Base-by-base conservation (phyloP, 1,140 invertebrate genomes). In the Drosophila carrolli region DNA sequence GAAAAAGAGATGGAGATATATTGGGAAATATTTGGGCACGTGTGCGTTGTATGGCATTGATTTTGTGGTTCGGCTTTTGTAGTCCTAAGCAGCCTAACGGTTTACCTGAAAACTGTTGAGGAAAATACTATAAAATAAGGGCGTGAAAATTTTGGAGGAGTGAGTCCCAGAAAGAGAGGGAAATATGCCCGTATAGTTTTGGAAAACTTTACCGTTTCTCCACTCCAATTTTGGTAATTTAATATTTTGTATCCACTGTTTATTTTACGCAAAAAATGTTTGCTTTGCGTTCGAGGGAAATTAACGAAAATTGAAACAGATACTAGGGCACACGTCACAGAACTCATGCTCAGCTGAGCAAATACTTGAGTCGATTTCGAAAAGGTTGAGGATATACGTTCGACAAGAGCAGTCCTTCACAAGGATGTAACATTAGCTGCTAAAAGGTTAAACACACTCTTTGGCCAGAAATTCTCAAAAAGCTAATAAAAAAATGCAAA, bases 401-500 rank as follows among this genome's bases (percentile, higher is more conserved):
- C 5, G 29, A 8, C 29, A 8, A 32, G 29, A 32, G 29, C 29
- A 32, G 83, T 83, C 57, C 65, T 62, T 56, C 44, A 57, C 41
- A 63, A 70, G 66, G 79, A 65, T 79, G 83, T 88, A 86, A 86
- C 67, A 62, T 86, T 88, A 86, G 83, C 72, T 70, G 79, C 83
- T 83, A 83, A 86, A 86, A 89, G 83, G 67, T 70, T 88, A 71
- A 71, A 71, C 53, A 71, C 53, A 48, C 56, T 41, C 35, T n/a
- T 2, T 13, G n/a, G 11, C 19, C 40, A 11, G 14, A n/a, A n/a
- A 19, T 1, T 19, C 32, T 40, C 23, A 37, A n/a, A 70, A 81
- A 75, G 53, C 63, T 79, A 81, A 81, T 78, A 75, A 46, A 75
- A 75, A 53, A 54, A 35, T 37, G 51, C 40, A 29, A 47, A 54